Conservation (phyloP, 2,113 vertebrate genomes). For the Monopterus albus region DNA sequence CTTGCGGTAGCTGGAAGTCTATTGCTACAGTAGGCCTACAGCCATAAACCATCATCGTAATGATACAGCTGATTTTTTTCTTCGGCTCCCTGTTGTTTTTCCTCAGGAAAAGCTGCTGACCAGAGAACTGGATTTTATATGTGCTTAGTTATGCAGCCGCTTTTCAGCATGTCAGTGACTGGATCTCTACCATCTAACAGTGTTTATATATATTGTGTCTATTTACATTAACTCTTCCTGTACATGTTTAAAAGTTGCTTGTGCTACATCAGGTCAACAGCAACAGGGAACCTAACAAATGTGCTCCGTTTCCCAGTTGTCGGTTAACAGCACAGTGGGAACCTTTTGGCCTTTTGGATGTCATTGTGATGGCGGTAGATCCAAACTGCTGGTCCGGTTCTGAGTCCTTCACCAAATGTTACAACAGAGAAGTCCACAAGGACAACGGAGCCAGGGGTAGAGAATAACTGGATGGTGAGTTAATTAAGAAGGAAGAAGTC, state of each 20-base stretch:
- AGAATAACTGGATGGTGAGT: slow-evolving; percentile 2
- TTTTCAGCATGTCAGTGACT: no score
- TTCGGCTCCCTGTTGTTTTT: slow-evolving; percentile 16
- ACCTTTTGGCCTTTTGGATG: slow-evolving; percentile 54
- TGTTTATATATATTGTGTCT: slow-evolving; percentile 13
- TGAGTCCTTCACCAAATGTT: slow-evolving; percentile 58
- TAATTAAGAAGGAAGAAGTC: slow-evolving; percentile 39
- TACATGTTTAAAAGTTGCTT: background rate
- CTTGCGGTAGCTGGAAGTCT: background rate
- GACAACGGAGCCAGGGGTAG: background rate
- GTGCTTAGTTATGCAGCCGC: slow-evolving; percentile 30
- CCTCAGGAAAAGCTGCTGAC: slow-evolving; percentile 30
- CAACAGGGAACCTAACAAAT: slow-evolving; percentile 14
- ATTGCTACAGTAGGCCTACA: background rate
- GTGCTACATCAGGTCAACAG: slow-evolving; percentile 4
- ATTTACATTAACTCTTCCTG: slow-evolving; percentile 10
- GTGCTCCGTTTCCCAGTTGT: slow-evolving; percentile 8
- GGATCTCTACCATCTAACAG: background rate
- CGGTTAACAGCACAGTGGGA: slow-evolving; percentile 41
- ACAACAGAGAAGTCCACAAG: slow-evolving; percentile 14
- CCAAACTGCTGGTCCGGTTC: slow-evolving; percentile 37
- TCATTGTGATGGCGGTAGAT: slow-evolving; percentile 18
- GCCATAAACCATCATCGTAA: slow-evolving; percentile 4
- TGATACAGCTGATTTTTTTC: slow-evolving; percentile 25
- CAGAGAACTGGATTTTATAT: slow-evolving; percentile 31